phyloP scores from a whole-genome alignment of 2,113 vertebrate genomes.

The Astur gentilis region DNA sequence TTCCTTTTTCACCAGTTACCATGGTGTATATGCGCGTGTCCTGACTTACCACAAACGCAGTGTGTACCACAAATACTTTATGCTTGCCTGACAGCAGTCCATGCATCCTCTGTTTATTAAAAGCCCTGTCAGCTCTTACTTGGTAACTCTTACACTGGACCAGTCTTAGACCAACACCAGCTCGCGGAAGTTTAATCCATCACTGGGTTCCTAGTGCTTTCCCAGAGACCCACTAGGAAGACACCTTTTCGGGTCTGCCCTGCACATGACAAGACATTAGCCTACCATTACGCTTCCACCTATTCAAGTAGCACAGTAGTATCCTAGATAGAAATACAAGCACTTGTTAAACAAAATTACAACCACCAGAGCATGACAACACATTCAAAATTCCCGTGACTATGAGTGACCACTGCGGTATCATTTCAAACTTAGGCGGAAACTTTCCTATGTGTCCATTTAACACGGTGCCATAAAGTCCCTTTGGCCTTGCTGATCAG shows the following conservation, averaged over 20 bases:
- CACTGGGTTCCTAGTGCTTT: neutral
- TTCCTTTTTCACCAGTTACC: neutral
- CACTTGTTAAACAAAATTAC: neutral
- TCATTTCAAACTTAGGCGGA: neutral
- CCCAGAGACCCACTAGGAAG: neutral
- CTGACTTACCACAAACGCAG: neutral
- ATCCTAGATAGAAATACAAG: neutral
- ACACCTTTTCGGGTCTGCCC: neutral
- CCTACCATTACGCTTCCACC: neutral
- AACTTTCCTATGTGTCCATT: neutral
- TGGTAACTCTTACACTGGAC: neutral
- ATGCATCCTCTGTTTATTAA: neutral
- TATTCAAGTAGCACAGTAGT: neutral
- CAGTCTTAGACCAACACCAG: neutral
- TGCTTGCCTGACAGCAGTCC: neutral
- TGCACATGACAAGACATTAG: neutral
- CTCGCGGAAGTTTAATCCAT: neutral
- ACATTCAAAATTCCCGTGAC: neutral
- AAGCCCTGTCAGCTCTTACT: neutral
- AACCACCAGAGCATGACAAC: neutral
- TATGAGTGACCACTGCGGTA: neutral
- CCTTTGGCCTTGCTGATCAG: neutral
- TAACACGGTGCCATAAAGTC: neutral
- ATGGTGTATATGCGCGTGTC: neutral
- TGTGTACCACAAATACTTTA: neutral